A percentile compares a stretch with the other conserved stretches of the same genome.
Evolutionary conservation across 2,888 invertebrate species (phyloP).

Genomic region (Mimachlamys varia): DNA sequence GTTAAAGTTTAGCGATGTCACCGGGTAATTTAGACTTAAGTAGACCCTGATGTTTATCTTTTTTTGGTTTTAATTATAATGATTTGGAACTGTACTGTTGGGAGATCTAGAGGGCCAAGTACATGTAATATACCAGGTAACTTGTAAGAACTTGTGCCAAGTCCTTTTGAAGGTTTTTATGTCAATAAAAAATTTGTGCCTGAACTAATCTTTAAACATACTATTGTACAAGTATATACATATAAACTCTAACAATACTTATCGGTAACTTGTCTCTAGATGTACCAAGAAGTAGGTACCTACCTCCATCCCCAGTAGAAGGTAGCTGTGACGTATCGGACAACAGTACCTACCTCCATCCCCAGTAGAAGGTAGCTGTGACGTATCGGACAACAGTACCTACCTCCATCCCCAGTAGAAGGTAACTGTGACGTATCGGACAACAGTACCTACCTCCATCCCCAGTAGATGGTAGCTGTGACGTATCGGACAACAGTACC

Average conservation of each 20-base stretch:
- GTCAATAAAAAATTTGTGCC: too few species aligned
- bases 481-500: conserved; percentile 72
- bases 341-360: conserved; percentile 67
- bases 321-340: conserved; percentile 73
- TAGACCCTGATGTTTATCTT: background rate
- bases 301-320: conserved; percentile 77
- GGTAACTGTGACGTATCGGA: conserved; percentile 73
- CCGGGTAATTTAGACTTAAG: too few species aligned
- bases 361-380: conserved; percentile 77
- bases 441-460: conserved; percentile 67
- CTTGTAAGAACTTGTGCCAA: too few species aligned
- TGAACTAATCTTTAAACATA: too few species aligned
- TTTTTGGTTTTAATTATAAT: background rate
- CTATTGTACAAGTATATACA: too few species aligned
- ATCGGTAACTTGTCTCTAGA: too few species aligned
- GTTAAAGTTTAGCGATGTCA: too few species aligned
- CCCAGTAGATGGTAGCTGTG: conserved; percentile 77
- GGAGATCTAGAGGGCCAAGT: too few species aligned
- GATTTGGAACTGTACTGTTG: background rate
- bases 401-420: conserved; percentile 77
- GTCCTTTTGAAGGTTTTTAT: too few species aligned
- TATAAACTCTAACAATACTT: too few species aligned
- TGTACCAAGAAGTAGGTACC: background rate
- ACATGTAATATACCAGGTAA: too few species aligned
- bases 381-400: conserved; percentile 72